These are phyloP conservation scores for Apteryx owenii DNA, from an alignment of 2,113 vertebrate genomes.

Conservation along the genomic window DNA sequence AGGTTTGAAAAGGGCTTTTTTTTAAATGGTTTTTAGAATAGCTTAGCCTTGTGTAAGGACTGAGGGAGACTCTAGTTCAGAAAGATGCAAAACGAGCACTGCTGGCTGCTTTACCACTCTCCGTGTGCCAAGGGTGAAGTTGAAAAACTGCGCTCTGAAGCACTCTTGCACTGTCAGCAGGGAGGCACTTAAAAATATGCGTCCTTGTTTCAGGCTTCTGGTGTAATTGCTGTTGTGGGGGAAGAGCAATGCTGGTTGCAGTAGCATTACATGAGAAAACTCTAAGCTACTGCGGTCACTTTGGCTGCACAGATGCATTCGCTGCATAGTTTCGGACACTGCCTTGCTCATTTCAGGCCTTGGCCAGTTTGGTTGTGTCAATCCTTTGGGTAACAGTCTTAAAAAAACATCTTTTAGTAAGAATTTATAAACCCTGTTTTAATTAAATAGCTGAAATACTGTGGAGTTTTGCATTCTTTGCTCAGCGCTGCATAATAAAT, in stretches of 20 bases:
- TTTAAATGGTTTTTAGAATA: not conserved
- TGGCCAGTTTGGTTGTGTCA: rapidly evolving
- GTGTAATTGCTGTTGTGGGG: rapidly evolving
- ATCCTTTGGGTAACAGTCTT: not conserved
- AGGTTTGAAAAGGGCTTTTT: not conserved
- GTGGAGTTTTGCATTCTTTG: not conserved
- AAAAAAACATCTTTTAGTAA: not conserved
- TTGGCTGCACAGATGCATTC: rapidly evolving
- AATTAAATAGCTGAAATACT: not conserved
- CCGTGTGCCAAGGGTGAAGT: rapidly evolving
- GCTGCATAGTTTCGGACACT: not conserved
- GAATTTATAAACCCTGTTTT: not conserved
- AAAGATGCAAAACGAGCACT: not conserved
- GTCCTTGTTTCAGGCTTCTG: rapidly evolving
- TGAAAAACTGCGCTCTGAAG: rapidly evolving
- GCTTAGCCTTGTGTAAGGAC: not conserved
- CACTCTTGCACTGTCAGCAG: rapidly evolving
- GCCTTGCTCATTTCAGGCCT: not conserved
- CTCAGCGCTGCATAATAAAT: not conserved
- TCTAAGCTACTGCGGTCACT: rapidly evolving
- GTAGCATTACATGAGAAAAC: rapidly evolving
- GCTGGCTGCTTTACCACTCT: not conserved
- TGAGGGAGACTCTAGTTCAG: not conserved
- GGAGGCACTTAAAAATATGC: rapidly evolving
- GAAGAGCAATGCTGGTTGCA: rapidly evolving